Conservation (phyloP, 2,113 vertebrate genomes). For the Clinocottus analis region DNA sequence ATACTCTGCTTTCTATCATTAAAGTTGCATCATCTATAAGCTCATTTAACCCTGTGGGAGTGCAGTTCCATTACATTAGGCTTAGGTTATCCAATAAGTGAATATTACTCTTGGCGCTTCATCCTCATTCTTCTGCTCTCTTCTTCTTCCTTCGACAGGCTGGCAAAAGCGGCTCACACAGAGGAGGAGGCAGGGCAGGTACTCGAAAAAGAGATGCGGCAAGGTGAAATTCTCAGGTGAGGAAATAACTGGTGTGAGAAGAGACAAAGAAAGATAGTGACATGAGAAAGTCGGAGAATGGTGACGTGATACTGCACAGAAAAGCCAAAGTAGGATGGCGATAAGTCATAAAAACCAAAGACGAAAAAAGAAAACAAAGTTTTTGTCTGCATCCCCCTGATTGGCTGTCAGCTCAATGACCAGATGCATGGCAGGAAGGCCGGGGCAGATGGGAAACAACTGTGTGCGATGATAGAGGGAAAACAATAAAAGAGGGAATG, state of each 20-base stretch:
- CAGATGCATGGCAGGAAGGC: conserved; percentile 66
- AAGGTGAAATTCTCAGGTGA: conserved; percentile 84
- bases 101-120: conserved; percentile 15
- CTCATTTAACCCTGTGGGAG: conserved; percentile 42
- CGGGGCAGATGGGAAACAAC: conserved; percentile 70
- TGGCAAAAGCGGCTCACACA: conserved; percentile 72
- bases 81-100: conserved; percentile 34
- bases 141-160: conserved; percentile 67
- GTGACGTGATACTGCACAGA: neutral
- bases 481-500: conserved; percentile 48
- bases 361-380: neutral
- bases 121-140: conserved; percentile 11
- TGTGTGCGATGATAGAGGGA: conserved; percentile 59
- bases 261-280: neutral
- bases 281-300: neutral
- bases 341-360: conserved; percentile 23
- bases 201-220: conserved; percentile 77
- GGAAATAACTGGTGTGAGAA: conserved; percentile 31
- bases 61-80: conserved; percentile 26
- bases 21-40: conserved; percentile 53
- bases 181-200: conserved; percentile 73
- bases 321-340: conserved; percentile 25
- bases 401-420: conserved; percentile 51
- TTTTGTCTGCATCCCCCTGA: conserved; percentile 18
- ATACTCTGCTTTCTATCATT: conserved; percentile 44